Base-by-base conservation (phyloP, 2,888 invertebrate species). In the Spisula subtruncata region DNA sequence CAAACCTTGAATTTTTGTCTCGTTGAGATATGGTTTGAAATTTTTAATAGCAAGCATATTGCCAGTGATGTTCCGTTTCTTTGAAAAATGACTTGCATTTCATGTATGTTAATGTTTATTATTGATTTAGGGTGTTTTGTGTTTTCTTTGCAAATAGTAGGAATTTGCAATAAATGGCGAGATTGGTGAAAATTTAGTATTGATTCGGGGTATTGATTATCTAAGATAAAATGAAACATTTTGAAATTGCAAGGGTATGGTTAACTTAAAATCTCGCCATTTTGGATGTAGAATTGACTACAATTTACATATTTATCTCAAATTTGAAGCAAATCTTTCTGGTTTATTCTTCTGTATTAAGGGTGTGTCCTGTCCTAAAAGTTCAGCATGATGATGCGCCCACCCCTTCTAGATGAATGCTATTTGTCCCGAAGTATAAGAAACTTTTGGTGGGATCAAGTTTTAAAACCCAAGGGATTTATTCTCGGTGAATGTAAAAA, bases 131-230 rank as follows among this genome's bases (percentile, higher is more conserved):
- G 86, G 81, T 86, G 87, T 87, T 41, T 79, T 87, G 83, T 81
- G 32, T 81, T 86, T 79, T 75, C 56, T 87, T 79, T 83, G 71
- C 81, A 81, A 66, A 71, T 87, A 29, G 79, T 83, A 87, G 87
- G 83, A 56, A 60, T 82, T 56, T 87, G 87, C 66, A 66, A 83
- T 41, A 79, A 87, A 87, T 87, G 87, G 87, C 83, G 87, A 87
- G 87, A 87, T 84, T 18, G 41, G 25, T 60, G 18, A 20, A 75
- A 84, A 32, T 84, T 29, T 25, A 46, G 20, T 29, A 46, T 46
- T 83, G 41, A 83, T 56, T 66, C 35, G 32, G 66, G 82, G 32
- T 51, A 56, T 81, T 51, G 20, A 29, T 51, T 51, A 66, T n/a
- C 14, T 32, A n/a, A 46, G 25, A 25, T 14, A 54, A 32, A 51